A percentile compares a stretch with the other conserved stretches of the same genome.
Conservation (phyloP, 2,113 vertebrate genomes). For the Channa maculata region DNA sequence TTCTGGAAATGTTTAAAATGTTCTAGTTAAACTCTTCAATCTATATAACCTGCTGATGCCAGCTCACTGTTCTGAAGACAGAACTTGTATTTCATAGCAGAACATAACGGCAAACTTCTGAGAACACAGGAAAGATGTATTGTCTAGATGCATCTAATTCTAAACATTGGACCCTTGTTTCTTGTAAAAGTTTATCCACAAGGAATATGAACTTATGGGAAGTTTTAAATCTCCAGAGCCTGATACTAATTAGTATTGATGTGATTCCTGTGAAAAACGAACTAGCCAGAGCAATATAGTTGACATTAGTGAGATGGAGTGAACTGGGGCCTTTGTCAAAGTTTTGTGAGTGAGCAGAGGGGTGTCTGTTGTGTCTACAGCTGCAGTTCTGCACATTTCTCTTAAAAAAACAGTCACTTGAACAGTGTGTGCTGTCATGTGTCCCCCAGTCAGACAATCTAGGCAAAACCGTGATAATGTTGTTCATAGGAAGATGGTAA, state of each 20-base stretch:
- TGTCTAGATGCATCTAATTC: no score
- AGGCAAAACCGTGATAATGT: no score
- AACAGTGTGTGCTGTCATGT: no score
- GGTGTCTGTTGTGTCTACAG: constrained; percentile 47
- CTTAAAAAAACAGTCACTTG: constrained; percentile 5
- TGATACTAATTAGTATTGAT: no score
- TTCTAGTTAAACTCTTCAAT: no score
- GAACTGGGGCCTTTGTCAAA: not conserved
- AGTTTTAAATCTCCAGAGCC: not conserved
- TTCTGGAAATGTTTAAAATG: no score
- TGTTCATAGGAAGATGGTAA: no score
- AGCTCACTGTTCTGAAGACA: no score
- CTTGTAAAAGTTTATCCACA: not conserved
- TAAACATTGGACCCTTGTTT: not conserved
- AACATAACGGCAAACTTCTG: not conserved
- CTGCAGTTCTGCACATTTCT: constrained; percentile 24
- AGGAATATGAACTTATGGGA: not conserved
- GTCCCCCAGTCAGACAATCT: no score
- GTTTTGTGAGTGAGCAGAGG: not conserved
- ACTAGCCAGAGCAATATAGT: no score
- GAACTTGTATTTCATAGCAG: not conserved
- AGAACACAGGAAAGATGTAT: no score
- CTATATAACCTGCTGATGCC: not conserved
- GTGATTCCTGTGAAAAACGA: no score
- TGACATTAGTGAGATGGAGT: not conserved